Evolutionary conservation across 2,888 invertebrate genomes (phyloP).

Genomic region (Diaphora mendica): DNA sequence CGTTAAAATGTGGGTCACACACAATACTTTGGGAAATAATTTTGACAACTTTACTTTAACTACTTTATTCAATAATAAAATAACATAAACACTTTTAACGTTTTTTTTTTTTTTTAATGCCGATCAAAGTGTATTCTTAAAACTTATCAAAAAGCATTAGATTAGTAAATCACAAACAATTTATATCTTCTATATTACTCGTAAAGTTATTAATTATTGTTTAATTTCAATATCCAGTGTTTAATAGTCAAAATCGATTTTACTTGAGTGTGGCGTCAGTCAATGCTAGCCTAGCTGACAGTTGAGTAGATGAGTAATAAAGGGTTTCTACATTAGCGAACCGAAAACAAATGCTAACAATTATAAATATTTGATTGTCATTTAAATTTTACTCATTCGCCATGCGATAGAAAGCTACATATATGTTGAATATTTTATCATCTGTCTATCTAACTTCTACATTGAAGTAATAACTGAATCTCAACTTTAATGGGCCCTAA

Average conservation of each 20-base stretch:
- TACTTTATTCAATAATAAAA: conserved; percentile 28
- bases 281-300: not conserved
- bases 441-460: conserved; percentile 73
- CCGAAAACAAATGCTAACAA: conserved; percentile 58
- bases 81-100: conserved; percentile 18
- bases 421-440: conserved; percentile 70
- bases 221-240: not conserved
- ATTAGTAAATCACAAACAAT: not conserved
- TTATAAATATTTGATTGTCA: conserved; percentile 68
- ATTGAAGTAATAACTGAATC: conserved; percentile 73
- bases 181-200: not conserved
- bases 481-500: conserved; percentile 71
- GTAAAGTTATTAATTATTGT: not conserved
- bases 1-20: conserved; percentile 58
- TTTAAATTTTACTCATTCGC: conserved; percentile 71
- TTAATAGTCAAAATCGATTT: not conserved
- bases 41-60: conserved; percentile 43
- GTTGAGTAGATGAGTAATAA: conserved; percentile 20
- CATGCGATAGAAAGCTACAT: conserved; percentile 70
- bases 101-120: conserved; percentile 11
- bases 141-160: not conserved
- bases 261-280: not conserved
- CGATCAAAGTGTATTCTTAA: not conserved
- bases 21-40: conserved; percentile 47
- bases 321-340: conserved; percentile 37